Percentiles rank a stretch among this genome's conserved stretches.
Conservation (phyloP, 2,888 invertebrate genomes). For the Drosophila longiperda region DNA sequence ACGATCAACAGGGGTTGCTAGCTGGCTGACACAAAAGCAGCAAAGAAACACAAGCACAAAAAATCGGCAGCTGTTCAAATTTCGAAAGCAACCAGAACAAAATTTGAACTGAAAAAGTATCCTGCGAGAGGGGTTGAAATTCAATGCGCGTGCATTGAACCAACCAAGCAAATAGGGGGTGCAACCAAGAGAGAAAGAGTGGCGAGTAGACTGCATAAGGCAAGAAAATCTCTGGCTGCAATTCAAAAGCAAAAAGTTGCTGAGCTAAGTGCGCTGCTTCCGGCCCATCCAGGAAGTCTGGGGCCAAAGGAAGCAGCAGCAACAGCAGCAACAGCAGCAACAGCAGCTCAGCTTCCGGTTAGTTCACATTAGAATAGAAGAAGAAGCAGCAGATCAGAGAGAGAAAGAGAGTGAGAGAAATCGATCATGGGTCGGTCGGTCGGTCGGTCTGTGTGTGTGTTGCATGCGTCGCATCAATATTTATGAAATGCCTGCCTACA, state of each 20-base stretch:
- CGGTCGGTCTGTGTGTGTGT: constrained; percentile 17
- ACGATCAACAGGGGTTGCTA: constrained; percentile 66
- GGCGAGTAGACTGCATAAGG: constrained; percentile 36
- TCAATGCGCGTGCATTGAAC: constrained; percentile 65
- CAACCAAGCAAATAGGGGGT: constrained; percentile 24
- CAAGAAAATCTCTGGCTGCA: constrained; percentile 59
- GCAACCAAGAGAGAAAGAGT: neutral
- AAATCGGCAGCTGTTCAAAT: constrained; percentile 79
- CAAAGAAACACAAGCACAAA: neutral
- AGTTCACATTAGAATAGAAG: constrained; percentile 44
- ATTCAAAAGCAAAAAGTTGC: constrained; percentile 30
- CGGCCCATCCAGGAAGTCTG: constrained; percentile 61
- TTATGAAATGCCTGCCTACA: constrained; percentile 64
- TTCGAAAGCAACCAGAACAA: constrained; percentile 42
- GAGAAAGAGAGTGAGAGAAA: neutral
- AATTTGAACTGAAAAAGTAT: constrained; percentile 43
- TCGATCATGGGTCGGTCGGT: constrained; percentile 21
- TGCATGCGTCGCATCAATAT: constrained; percentile 61
- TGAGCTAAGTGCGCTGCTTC: constrained; percentile 60
- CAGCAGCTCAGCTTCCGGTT: constrained; percentile 63
- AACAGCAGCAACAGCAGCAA: constrained; percentile 41
- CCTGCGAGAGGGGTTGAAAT: constrained; percentile 70
- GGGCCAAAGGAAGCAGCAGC: constrained; percentile 59
- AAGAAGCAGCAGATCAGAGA: constrained; percentile 11
- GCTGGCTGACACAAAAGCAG: constrained; percentile 5